Evolutionary conservation across 1,140 invertebrate species (phyloP), one percentile per base, ranked within the genome.

Genomic region (Procambarus virginalis): DNA sequence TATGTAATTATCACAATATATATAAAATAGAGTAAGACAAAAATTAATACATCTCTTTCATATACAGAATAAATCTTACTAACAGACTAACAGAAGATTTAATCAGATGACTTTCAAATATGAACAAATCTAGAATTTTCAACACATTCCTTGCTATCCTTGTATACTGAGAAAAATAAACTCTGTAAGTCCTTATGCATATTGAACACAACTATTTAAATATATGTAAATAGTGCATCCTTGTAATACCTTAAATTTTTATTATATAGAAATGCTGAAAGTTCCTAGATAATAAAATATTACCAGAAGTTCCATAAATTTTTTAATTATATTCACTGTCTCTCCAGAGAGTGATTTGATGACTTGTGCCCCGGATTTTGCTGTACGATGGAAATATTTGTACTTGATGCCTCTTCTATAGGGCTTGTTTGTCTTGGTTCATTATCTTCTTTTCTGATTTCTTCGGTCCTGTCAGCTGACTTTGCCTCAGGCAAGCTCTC

Each of bases 341-440:
- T 22, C 6, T 73, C 68, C 10, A 34, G 68, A 9, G 68, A 10
- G 8, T 64, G 60, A 64, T 5, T 10, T 20, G 60, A 64, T 10
- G 60, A 20, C 60, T 64, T 64, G 4, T 17, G 12, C 17, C 12
- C 60, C 12, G 17, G 34, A 64, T 22, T 64, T 68, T 55, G 60
- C 9, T 80, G 78, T 22, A 58, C 12, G 14, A 58, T 34, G 22
- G 51, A 48, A 68, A n/a, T 84, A 55, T 73, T 84, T 84, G 83
- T 84, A 75, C 83, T 84, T 12, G 45, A 64, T 14, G 34, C 22
- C 58, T 86, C 84, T 45, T 86, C 84, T 58, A 48, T 46, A 17
- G 10, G 0, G n/a, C 17, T 46, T 68, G 58, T 88, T 20, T n/a
- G 9, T n/a, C 75, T 77, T 22, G 34, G 45, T 60, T 77, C 84